Evolutionary conservation across 2,888 invertebrate genomes (phyloP).

Genomic region (Peribatodes rhomboidaria): DNA sequence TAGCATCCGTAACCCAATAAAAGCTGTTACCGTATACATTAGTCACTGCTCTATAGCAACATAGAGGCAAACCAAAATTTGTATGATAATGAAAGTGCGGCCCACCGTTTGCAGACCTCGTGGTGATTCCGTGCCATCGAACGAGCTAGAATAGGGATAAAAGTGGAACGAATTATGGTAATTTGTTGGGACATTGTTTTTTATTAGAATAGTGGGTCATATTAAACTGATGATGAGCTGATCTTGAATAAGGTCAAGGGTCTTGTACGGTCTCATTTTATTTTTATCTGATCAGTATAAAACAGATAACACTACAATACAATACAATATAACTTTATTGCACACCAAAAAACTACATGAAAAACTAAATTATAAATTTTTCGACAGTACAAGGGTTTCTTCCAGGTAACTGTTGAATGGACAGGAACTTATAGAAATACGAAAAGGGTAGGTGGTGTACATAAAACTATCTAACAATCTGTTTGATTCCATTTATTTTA

Average conservation of each 20-base stretch:
- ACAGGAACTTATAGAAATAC: too few relatives aligned
- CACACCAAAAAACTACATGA: too few relatives aligned
- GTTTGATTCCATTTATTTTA: too few relatives aligned
- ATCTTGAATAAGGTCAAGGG: constrained; percentile 26
- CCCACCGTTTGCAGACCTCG: constrained; percentile 54
- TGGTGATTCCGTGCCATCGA: constrained; percentile 53
- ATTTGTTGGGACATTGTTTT: constrained; percentile 40
- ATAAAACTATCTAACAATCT: too few relatives aligned
- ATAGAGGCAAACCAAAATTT: constrained; percentile 70
- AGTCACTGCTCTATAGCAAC: constrained; percentile 12
- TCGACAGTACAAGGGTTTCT: too few relatives aligned
- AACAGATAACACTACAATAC: too few relatives aligned
- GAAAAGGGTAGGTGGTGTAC: too few relatives aligned
- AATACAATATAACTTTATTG: too few relatives aligned
- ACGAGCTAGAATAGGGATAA: constrained; percentile 36
- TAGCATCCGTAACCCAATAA: background rate
- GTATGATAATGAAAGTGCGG: constrained; percentile 70
- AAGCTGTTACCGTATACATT: background rate
- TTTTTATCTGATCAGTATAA: background rate
- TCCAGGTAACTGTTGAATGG: too few relatives aligned
- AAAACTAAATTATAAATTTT: too few relatives aligned
- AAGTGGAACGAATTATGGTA: constrained; percentile 43
- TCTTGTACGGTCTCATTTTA: background rate
- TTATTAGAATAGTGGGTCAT: constrained; percentile 32
- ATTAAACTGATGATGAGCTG: constrained; percentile 15